A percentile compares a stretch with the other conserved stretches of the same genome.
These are phyloP conservation scores for Falco cherrug DNA, from an alignment of 2,797 vertebrate species.

Conservation along the genomic window DNA sequence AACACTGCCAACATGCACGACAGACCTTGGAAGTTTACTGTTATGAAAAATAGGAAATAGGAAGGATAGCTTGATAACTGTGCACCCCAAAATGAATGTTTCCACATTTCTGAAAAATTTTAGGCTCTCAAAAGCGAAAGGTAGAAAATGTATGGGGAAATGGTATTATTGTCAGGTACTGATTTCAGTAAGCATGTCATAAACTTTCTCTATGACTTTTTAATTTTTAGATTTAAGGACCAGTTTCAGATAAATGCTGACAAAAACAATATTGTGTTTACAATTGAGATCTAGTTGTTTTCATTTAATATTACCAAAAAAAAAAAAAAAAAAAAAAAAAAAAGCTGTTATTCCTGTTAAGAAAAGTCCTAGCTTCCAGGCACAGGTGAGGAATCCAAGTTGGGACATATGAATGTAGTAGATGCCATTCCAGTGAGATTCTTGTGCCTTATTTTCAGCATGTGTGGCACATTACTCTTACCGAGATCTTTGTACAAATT, in stretches of 20 bases:
- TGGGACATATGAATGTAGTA: background rate
- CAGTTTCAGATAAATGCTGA: background rate
- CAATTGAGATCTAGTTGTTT: slow-evolving; percentile 45
- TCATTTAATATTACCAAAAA: background rate
- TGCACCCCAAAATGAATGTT: background rate
- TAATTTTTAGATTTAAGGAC: slow-evolving; percentile 1
- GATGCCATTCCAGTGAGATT: background rate
- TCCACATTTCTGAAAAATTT: background rate
- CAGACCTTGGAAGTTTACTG: background rate
- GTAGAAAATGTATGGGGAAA: background rate
- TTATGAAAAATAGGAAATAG: background rate
- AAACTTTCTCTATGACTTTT: slow-evolving; percentile 24
- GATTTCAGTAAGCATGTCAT: background rate
- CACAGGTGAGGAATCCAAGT: slow-evolving; percentile 26
- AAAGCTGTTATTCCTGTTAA: background rate
- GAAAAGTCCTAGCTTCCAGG: background rate
- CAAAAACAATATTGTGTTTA: slow-evolving; percentile 29
- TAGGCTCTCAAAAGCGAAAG: background rate
- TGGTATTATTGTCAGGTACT: background rate
- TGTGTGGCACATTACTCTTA: background rate
- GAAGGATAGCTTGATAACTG: background rate
- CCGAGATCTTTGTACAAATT: background rate
- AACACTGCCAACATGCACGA: background rate
- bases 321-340: background rate
- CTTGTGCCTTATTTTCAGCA: slow-evolving; percentile 13